phyloP scores from a whole-genome alignment of 2,888 invertebrate genomes.

The Ectropis crepuscularia region DNA sequence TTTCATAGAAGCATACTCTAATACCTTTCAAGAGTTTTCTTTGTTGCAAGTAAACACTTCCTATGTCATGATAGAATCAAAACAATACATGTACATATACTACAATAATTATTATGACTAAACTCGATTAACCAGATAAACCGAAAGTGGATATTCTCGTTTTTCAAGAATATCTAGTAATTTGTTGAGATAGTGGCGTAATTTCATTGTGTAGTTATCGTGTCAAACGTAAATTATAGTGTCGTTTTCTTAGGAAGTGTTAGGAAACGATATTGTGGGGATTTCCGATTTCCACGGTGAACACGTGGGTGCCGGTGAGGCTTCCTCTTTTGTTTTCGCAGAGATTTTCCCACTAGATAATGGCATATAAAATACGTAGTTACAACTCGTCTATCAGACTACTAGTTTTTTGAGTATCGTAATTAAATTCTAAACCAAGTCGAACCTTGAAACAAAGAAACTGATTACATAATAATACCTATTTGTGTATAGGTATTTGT shows the following conservation, averaged over 20 bases:
- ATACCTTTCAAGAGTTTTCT: neutral
- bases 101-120: constrained; percentile 59
- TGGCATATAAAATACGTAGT: constrained; percentile 41
- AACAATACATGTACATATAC: constrained; percentile 55
- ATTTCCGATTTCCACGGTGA: constrained; percentile 77
- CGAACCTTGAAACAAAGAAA: neutral
- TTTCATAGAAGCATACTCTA: no score
- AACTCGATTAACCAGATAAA: constrained; percentile 70
- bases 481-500: no score
- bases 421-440: constrained; percentile 1
- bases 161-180: constrained; percentile 67
- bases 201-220: constrained; percentile 65
- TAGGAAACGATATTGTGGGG: constrained; percentile 73
- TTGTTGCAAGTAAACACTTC: neutral
- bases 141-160: constrained; percentile 70
- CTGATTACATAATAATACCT: neutral
- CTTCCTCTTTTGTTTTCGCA: constrained; percentile 64
- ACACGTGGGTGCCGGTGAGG: constrained; percentile 50
- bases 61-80: constrained; percentile 38
- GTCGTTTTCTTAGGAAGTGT: constrained; percentile 67
- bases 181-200: constrained; percentile 58
- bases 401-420: constrained; percentile 21
- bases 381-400: constrained; percentile 44
- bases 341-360: constrained; percentile 70
- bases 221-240: constrained; percentile 37